Percentiles rank a stretch among this genome's conserved stretches.
Conservation (phyloP, 1,140 invertebrate genomes). For the Telenomus remus region DNA sequence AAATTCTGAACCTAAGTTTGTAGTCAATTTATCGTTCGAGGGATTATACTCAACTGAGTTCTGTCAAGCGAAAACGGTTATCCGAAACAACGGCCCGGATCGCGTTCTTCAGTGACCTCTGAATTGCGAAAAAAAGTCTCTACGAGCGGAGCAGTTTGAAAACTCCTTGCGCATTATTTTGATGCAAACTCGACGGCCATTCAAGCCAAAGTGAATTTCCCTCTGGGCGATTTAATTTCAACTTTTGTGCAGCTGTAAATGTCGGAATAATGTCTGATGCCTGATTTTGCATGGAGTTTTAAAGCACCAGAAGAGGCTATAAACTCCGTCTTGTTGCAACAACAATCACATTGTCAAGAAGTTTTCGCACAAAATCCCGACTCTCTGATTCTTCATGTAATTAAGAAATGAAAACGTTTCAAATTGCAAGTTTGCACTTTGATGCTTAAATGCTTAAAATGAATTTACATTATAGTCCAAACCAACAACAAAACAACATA, state of each 20-base stretch:
- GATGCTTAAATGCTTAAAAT: too few relatives aligned
- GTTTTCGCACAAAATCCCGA: neutral
- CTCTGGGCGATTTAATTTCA: constrained; percentile 24
- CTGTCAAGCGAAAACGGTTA: constrained; percentile 3
- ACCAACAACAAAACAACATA: too few relatives aligned
- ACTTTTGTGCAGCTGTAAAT: constrained; percentile 32
- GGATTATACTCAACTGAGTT: constrained; percentile 4
- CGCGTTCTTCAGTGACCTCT: too few relatives aligned
- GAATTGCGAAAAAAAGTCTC: too few relatives aligned
- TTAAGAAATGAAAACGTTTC: constrained; percentile 9
- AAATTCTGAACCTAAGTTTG: constrained; percentile 25
- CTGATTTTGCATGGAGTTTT: constrained; percentile 28
- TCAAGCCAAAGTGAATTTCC: constrained; percentile 12
- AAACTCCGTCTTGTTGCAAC: constrained; percentile 30
- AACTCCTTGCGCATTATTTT: neutral
- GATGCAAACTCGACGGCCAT: neutral
- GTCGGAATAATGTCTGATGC: constrained; percentile 21
- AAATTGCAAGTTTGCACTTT: neutral
- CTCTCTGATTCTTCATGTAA: constrained; percentile 13
- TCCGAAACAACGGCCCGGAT: neutral
- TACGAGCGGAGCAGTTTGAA: too few relatives aligned
- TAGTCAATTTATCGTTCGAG: constrained; percentile 8
- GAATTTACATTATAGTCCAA: too few relatives aligned
- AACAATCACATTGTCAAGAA: constrained; percentile 26
- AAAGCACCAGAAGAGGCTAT: constrained; percentile 39